Percentiles rank a stretch among this genome's conserved stretches.
Conservation (phyloP, 2,888 invertebrate genomes). For the Aleiodes leptofemur region DNA sequence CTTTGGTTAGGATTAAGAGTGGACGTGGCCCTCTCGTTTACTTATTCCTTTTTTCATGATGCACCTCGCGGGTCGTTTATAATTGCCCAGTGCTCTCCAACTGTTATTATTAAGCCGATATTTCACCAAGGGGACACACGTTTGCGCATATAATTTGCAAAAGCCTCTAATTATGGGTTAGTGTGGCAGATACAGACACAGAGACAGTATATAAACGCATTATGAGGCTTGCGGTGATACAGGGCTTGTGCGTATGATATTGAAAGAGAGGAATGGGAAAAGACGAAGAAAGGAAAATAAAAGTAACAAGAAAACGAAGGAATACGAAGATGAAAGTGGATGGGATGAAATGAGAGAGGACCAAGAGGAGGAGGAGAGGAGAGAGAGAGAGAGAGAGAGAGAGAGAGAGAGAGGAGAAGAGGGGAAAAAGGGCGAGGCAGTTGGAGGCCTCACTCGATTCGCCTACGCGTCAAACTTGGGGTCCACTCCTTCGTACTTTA, state of each 20-base stretch:
- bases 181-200: conserved; percentile 56
- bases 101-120: conserved; percentile 76
- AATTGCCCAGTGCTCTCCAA: conserved; percentile 74
- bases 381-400: conserved; percentile 52
- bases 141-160: conserved; percentile 75
- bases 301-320: conserved; percentile 31
- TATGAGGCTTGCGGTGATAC: conserved; percentile 53
- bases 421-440: conserved; percentile 55
- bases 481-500: conserved; percentile 66
- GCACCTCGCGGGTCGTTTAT: conserved; percentile 69
- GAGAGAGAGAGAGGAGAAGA: neutral
- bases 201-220: conserved; percentile 51
- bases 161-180: conserved; percentile 75
- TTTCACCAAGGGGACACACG: conserved; percentile 75
- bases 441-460: conserved; percentile 64
- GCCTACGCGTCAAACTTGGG: conserved; percentile 71
- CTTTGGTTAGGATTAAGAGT: conserved; percentile 46
- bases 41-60: conserved; percentile 27
- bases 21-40: conserved; percentile 5
- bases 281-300: conserved; percentile 51
- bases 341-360: conserved; percentile 45
- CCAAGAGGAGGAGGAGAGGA: neutral
- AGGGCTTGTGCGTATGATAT: conserved; percentile 48
- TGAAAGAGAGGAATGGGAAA: conserved; percentile 62
- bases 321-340: neutral